Conservation (phyloP, 1,140 invertebrate species). For the Rhagoletis zephyria region DNA sequence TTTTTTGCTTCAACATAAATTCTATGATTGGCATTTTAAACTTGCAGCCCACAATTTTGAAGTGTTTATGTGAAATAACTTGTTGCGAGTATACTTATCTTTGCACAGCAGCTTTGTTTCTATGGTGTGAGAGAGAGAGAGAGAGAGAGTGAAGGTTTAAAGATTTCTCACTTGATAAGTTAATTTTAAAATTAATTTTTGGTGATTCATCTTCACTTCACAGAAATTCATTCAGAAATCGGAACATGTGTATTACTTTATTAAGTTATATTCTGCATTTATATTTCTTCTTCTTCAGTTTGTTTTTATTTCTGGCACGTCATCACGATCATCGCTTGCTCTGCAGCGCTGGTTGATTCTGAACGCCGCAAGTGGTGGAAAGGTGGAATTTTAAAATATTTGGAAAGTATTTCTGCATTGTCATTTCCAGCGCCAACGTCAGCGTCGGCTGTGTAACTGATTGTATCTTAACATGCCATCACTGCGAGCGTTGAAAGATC, state of each 20-base stretch:
- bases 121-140: background rate
- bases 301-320: background rate
- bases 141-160: too few species aligned
- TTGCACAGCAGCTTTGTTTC: background rate
- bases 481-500: background rate
- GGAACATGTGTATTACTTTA: slow-evolving; percentile 34
- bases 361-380: background rate
- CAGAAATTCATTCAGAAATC: slow-evolving; percentile 42
- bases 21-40: slow-evolving; percentile 20
- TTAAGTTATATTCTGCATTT: slow-evolving; percentile 39
- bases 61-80: slow-evolving; percentile 15
- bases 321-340: slow-evolving; percentile 28
- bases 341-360: background rate
- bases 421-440: slow-evolving; percentile 31
- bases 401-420: slow-evolving; percentile 17
- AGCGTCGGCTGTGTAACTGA: slow-evolving; percentile 24
- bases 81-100: background rate
- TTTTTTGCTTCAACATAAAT: background rate
- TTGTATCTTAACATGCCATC: background rate
- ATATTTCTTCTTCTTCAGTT: background rate
- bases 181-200: slow-evolving; percentile 12
- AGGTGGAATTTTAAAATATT: background rate
- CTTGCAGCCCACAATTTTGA: background rate
- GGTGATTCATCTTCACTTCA: slow-evolving; percentile 35
- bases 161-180: slow-evolving; percentile 28